Conservation (phyloP, 2,888 invertebrate species). For the Aleiodes alternator region DNA sequence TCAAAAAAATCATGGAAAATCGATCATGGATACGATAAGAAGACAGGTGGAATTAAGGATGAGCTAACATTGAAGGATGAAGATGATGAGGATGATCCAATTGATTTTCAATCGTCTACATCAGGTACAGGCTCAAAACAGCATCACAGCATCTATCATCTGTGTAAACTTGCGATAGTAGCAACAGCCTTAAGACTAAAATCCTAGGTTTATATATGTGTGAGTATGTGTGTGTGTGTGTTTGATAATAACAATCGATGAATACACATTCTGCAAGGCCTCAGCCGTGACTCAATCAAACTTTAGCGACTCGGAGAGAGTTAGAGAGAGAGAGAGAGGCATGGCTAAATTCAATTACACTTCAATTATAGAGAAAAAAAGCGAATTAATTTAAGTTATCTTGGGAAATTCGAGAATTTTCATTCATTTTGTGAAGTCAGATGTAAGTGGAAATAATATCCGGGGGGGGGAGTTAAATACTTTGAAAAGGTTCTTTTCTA, state of each 20-base stretch:
- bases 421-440: too few species aligned
- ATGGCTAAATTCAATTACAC: slow-evolving; percentile 13
- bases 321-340: neutral
- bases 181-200: slow-evolving; percentile 20
- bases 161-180: slow-evolving; percentile 57
- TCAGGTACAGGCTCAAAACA: slow-evolving; percentile 64
- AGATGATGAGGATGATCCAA: slow-evolving; percentile 63
- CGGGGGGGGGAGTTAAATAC: too few species aligned
- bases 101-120: slow-evolving; percentile 67
- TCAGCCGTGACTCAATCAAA: slow-evolving; percentile 48
- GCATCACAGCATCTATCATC: slow-evolving; percentile 57
- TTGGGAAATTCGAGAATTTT: slow-evolving; percentile 17
- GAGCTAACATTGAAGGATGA: slow-evolving; percentile 65
- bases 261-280: neutral
- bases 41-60: slow-evolving; percentile 68
- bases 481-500: too few species aligned
- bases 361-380: slow-evolving; percentile 1
- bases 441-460: too few species aligned
- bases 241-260: slow-evolving; percentile 6
- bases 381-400: slow-evolving; percentile 37
- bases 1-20: slow-evolving; percentile 68
- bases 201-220: neutral
- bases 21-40: slow-evolving; percentile 66
- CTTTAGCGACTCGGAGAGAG: slow-evolving; percentile 34
- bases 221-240: neutral